These are phyloP conservation scores for Drosophila mayaguana DNA, from an alignment of 2,888 invertebrate species.

Conservation along the genomic window DNA sequence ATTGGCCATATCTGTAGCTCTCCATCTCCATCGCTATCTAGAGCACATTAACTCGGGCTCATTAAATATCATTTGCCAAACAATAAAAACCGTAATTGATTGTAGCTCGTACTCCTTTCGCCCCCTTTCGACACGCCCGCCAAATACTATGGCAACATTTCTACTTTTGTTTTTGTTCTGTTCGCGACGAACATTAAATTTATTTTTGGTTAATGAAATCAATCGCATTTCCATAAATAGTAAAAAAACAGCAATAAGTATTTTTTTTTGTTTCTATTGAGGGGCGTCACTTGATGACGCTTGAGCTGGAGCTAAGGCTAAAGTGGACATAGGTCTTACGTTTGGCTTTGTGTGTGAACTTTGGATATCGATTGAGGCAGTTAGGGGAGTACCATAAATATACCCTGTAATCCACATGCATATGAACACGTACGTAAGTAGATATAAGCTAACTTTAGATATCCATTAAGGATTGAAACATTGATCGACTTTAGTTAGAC, in stretches of 20 bases:
- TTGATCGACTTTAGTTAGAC: background rate
- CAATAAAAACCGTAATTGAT: conserved; percentile 47
- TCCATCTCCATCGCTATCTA: background rate
- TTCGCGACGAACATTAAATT: conserved; percentile 10
- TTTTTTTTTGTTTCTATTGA: background rate
- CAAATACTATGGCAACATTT: conserved; percentile 48
- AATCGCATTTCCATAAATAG: conserved; percentile 52
- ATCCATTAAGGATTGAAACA: conserved; percentile 5
- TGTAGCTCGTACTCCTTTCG: conserved; percentile 8
- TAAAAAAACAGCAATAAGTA: conserved; percentile 6
- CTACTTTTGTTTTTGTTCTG: background rate
- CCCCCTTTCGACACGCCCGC: conserved; percentile 8
- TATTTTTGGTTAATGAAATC: conserved; percentile 49
- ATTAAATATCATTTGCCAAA: conserved; percentile 13
- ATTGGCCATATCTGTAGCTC: background rate
- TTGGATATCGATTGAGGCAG: conserved; percentile 25
- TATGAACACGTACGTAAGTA: conserved; percentile 5
- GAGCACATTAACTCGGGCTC: background rate
- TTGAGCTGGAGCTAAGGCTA: background rate
- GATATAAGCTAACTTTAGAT: conserved; percentile 10
- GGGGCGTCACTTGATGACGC: conserved; percentile 3
- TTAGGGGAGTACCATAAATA: background rate
- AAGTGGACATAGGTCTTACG: background rate
- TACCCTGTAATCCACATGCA: conserved; percentile 2
- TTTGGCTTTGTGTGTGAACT: conserved; percentile 48